These are phyloP conservation scores for Megalonaias nervosa DNA, from an alignment of 1,140 invertebrate species.

Conservation along the genomic window DNA sequence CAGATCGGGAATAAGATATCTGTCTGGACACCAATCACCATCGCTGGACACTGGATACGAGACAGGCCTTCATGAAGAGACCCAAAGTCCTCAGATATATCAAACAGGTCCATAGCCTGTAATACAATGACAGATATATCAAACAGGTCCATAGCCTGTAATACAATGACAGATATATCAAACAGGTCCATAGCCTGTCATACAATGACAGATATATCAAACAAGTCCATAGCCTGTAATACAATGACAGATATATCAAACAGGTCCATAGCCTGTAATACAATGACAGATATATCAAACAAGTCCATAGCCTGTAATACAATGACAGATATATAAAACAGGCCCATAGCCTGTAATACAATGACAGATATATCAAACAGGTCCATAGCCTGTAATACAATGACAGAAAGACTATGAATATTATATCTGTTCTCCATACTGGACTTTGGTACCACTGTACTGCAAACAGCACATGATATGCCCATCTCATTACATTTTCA, in stretches of 20 bases:
- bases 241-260: constrained; percentile 61
- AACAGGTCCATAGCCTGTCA: constrained; percentile 71
- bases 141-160: too few species aligned
- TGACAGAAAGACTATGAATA: too few species aligned
- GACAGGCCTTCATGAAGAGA: constrained; percentile 56
- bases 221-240: constrained; percentile 70
- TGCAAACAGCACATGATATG: too few species aligned
- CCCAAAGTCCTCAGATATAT: constrained; percentile 60
- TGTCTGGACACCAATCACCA: constrained; percentile 70
- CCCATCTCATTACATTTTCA: too few species aligned
- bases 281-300: constrained; percentile 62
- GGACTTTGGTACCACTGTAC: too few species aligned
- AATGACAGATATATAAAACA: constrained; percentile 62
- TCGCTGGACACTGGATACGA: constrained; percentile 61
- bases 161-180: constrained; percentile 52
- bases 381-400: constrained; percentile 66
- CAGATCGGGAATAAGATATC: constrained; percentile 71
- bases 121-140: too few species aligned
- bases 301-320: constrained; percentile 68
- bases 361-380: constrained; percentile 65
- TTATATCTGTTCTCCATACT: too few species aligned
- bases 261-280: constrained; percentile 69
- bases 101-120: constrained; percentile 72
- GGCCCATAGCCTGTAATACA: constrained; percentile 67
- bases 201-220: constrained; percentile 57